These are phyloP conservation scores for Drosophila ficusphila DNA, from an alignment of 1,140 invertebrate genomes.

Conservation along the genomic window DNA sequence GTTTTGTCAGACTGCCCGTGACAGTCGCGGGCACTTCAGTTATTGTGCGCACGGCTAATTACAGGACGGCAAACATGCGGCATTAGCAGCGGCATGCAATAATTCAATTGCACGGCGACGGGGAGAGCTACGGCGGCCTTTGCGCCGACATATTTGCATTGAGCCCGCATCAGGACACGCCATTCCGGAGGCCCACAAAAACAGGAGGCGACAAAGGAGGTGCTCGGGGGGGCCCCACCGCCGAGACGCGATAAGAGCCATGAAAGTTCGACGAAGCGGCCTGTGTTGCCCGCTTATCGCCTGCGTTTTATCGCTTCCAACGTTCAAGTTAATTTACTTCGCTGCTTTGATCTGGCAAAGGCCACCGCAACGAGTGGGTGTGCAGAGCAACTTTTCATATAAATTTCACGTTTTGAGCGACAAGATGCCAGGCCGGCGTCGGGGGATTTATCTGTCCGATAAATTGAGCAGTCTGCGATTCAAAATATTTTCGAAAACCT, in stretches of 20 bases:
- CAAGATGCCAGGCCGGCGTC: conserved; percentile 25
- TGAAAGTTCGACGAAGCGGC: conserved; percentile 46
- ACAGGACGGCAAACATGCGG: conserved; percentile 49
- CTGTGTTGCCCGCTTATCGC: conserved; percentile 54
- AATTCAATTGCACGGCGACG: conserved; percentile 63
- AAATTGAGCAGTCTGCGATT: conserved; percentile 70
- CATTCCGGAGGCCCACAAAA: conserved; percentile 9
- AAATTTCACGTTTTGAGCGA: conserved; percentile 67
- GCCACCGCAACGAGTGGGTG: conserved; percentile 1
- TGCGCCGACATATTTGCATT: conserved; percentile 27
- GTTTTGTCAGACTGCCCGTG: conserved; percentile 23
- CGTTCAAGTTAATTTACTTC: conserved; percentile 72
- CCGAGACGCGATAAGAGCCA: conserved; percentile 47
- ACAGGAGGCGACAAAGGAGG: no score
- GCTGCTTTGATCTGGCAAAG: conserved; percentile 59
- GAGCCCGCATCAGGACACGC: conserved; percentile 41
- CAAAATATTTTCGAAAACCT: conserved; percentile 57
- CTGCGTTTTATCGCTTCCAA: conserved; percentile 49
- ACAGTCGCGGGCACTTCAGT: conserved; percentile 56
- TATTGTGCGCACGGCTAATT: conserved; percentile 69
- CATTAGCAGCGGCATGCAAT: conserved; percentile 61
- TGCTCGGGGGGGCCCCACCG: conserved; percentile 1
- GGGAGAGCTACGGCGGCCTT: conserved; percentile 6
- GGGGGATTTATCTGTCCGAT: conserved; percentile 65
- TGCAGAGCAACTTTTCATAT: conserved; percentile 67